Conservation (phyloP, 2,888 invertebrate genomes). For the Drosophila nr. medialis region DNA sequence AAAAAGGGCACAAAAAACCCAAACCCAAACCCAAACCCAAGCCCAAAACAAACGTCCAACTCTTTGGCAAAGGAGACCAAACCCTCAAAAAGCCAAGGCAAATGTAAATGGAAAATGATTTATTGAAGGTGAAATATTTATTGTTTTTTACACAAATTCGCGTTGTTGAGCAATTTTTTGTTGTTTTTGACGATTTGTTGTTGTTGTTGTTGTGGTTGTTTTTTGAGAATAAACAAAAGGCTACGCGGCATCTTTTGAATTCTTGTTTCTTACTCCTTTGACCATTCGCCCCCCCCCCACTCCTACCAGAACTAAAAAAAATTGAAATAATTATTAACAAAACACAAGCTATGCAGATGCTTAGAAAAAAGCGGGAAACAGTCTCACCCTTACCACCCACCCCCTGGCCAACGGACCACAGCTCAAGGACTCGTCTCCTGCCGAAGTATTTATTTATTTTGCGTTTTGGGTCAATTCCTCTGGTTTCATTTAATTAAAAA, state of each 20-base stretch:
- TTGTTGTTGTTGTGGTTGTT: conserved; percentile 36
- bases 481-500: conserved; percentile 84
- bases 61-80: conserved; percentile 25
- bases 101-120: conserved; percentile 75
- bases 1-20: background rate
- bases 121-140: conserved; percentile 84
- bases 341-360: conserved; percentile 59
- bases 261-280: conserved; percentile 52
- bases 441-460: conserved; percentile 76
- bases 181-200: conserved; percentile 22
- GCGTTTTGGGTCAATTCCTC: conserved; percentile 83
- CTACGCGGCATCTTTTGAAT: conserved; percentile 74
- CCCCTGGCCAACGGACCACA: background rate
- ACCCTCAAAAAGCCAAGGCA: conserved; percentile 9
- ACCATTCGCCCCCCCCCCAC: background rate
- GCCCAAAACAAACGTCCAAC: conserved; percentile 24
- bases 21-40: background rate
- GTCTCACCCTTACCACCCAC: background rate
- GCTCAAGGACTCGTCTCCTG: conserved; percentile 5
- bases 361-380: conserved; percentile 41
- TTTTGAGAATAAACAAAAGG: conserved; percentile 61
- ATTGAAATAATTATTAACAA: conserved; percentile 77
- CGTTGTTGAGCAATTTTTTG: conserved; percentile 40
- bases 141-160: conserved; percentile 77
- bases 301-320: conserved; percentile 38